Conservation (phyloP, 2,888 invertebrate genomes). For the Epicampocera succincta region DNA sequence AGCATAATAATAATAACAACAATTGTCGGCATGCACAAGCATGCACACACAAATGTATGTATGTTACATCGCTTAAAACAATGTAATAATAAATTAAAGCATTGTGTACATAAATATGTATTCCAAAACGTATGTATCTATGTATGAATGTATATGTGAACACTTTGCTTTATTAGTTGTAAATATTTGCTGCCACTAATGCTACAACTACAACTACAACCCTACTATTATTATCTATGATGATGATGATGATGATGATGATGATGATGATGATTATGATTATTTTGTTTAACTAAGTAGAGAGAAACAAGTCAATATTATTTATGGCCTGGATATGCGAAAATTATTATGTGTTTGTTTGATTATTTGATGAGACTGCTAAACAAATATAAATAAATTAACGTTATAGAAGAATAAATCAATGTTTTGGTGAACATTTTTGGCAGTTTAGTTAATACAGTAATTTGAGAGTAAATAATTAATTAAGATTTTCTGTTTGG, state of each 20-base stretch:
- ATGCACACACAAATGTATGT: background rate
- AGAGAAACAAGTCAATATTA: slow-evolving; percentile 14
- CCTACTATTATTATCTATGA: background rate
- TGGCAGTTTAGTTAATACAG: background rate
- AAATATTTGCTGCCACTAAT: slow-evolving; percentile 22
- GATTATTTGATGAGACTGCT: slow-evolving; percentile 1
- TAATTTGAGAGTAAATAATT: background rate
- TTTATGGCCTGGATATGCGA: slow-evolving; percentile 19
- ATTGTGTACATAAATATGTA: slow-evolving; percentile 30
- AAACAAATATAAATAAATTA: slow-evolving; percentile 10
- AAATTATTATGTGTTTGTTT: slow-evolving; percentile 18
- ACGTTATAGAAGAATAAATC: background rate
- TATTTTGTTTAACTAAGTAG: background rate
- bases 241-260: slow-evolving; percentile 3
- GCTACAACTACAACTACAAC: background rate
- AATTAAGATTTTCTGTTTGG: slow-evolving; percentile 7
- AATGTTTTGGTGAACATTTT: background rate
- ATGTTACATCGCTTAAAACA: background rate
- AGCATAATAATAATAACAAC: slow-evolving; percentile 8
- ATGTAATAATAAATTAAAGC: slow-evolving; percentile 34
- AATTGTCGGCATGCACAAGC: background rate
- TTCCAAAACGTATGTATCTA: background rate
- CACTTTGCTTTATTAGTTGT: slow-evolving; percentile 7
- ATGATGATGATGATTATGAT: background rate
- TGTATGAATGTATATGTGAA: too few species aligned